Conservation (phyloP, 2,797 vertebrate species). For the Sebastes itinus region DNA sequence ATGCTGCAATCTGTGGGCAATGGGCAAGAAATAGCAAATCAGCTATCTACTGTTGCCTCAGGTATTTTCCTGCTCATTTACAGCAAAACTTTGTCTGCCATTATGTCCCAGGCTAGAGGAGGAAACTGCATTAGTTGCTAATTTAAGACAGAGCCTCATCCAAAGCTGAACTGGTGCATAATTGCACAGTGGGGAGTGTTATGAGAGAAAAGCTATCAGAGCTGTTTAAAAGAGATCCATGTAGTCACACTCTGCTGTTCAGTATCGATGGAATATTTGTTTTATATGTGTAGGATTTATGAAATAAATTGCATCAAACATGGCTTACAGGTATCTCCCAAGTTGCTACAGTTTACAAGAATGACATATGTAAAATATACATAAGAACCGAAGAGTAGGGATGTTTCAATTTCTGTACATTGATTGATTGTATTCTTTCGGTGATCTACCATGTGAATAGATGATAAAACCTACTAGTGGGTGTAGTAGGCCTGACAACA, state of each 20-base stretch:
- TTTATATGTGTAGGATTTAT: not conserved
- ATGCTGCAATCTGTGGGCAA: slow-evolving; percentile 17
- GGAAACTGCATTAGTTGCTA: slow-evolving; percentile 28
- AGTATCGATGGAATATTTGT: not conserved
- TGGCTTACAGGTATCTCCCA: not conserved
- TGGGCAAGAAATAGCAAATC: slow-evolving; percentile 42
- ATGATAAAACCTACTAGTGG: too few species aligned
- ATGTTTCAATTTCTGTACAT: not conserved
- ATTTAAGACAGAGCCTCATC: slow-evolving; percentile 50
- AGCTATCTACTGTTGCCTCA: slow-evolving; percentile 31
- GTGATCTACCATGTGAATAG: too few species aligned
- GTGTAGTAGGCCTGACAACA: too few species aligned
- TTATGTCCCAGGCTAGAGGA: slow-evolving; percentile 5
- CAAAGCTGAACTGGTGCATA: slow-evolving; percentile 45
- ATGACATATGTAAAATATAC: too few species aligned
- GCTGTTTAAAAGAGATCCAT: not conserved
- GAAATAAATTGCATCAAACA: not conserved
- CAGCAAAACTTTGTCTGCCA: slow-evolving; percentile 16
- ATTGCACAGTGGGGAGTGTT: slow-evolving; percentile 49
- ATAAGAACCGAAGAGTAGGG: too few species aligned
- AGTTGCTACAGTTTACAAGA: too few species aligned
- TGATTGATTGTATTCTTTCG: not conserved
- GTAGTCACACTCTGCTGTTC: not conserved
- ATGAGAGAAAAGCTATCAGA: slow-evolving; percentile 13
- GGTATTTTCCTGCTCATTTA: slow-evolving; percentile 44